Evolutionary conservation across 2,113 vertebrate species (phyloP), one percentile per base, ranked within the genome.

Genomic region (Toxotes jaculatrix): DNA sequence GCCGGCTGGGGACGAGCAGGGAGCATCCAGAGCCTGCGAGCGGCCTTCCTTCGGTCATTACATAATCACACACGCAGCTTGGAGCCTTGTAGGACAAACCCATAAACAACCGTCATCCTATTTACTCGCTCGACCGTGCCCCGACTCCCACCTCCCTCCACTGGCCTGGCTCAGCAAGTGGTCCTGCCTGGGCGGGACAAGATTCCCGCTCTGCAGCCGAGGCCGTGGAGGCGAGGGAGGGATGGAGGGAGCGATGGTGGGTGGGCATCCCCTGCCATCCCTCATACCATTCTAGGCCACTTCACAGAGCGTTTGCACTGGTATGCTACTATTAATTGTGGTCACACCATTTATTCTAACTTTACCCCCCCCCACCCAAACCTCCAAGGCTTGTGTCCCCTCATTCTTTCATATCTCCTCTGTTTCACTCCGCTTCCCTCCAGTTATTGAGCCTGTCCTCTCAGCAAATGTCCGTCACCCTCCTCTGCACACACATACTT

Each of bases 331-430:
- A 81, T 64, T 79, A 79, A 88, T 87, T 55, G 63, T 72, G 32
- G 64, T 42, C 66, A 83, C 87, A 89, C 85, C 85, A 83, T 82
- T 78, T 87, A 78, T 65, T 80, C 68, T 61, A 32, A 70, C 59
- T 70, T 75, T 43, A 12, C 51, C 43, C 36, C 32, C 21, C 13
- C 51, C 43, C 36, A 27, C 21, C 13, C 23, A 27, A 27, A 23
- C n/a, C n/a, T 43, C 63, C 23, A 21, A 64, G 64, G 43, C 56
- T 59, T 67, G 74, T 38, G 74, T 38, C 47, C 68, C 38, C 88
- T 77, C 60, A 55, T 82, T 82, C 79, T 71, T 77, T 87, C 87
- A 45, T 61, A 85, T 85, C 70, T 77, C 64, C 85, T 85, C 77
- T 69, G 66, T 82, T 88, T 83, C 84, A 84, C 74, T 85, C 81